phyloP scores from a whole-genome alignment of 2,888 invertebrate species.

The Ophioninae sp. region DNA sequence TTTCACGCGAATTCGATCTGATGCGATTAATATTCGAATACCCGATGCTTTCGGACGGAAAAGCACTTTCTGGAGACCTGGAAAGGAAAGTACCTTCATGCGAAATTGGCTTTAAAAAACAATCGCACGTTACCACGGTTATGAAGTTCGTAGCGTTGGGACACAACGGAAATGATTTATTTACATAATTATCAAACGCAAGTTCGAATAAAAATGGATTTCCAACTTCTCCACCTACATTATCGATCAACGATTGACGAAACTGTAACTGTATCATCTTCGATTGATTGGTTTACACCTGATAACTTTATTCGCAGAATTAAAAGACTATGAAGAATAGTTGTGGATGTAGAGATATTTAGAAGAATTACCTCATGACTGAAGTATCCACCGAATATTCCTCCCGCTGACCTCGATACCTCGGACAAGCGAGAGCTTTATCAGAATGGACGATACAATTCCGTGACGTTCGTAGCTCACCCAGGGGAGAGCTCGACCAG shows the following conservation, averaged over 20 bases:
- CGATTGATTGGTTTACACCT: no score
- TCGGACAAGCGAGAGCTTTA: constrained; percentile 7
- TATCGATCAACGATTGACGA: no score
- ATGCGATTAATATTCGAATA: constrained; percentile 49
- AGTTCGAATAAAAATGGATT: no score
- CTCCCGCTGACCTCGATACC: constrained; percentile 7
- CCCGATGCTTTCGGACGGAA: background rate
- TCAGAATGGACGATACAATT: constrained; percentile 13
- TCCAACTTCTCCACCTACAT: no score
- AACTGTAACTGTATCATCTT: no score
- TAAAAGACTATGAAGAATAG: background rate
- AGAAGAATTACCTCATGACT: background rate
- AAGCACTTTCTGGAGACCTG: background rate
- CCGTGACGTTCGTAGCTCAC: constrained; percentile 18
- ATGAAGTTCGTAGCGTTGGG: no score
- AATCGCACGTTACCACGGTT: no score
- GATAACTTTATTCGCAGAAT: background rate
- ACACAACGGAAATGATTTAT: no score
- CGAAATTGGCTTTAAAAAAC: no score
- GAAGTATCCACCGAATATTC: background rate
- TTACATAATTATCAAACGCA: no score
- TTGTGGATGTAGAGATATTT: background rate
- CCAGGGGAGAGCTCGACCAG: constrained; percentile 8
- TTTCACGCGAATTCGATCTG: constrained; percentile 69
- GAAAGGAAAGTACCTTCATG: no score